These are phyloP conservation scores for Teleogryllus oceanicus DNA, from an alignment of 2,888 invertebrate species.

Conservation along the genomic window DNA sequence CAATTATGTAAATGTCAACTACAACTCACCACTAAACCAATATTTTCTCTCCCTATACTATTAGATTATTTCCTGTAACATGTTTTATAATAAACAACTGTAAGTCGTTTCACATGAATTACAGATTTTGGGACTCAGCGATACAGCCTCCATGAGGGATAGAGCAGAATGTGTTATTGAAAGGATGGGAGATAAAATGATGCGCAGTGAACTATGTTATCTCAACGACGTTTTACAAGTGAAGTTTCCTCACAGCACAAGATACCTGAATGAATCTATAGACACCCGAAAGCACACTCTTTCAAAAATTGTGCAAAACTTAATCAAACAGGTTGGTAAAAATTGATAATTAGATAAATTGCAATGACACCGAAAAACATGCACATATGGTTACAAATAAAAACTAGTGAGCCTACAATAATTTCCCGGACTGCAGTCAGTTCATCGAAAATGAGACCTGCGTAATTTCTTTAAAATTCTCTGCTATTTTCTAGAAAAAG, in stretches of 20 bases:
- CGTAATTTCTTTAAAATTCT: no score
- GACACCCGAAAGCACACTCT: not conserved
- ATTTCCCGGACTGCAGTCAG: no score
- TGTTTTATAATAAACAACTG: not conserved
- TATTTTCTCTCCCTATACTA: not conserved
- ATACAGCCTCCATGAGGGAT: constrained; percentile 40
- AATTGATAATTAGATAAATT: no score
- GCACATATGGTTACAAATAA: no score
- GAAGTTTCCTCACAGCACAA: constrained; percentile 48
- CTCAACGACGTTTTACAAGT: constrained; percentile 55
- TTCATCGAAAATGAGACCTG: no score
- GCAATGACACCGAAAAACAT: no score
- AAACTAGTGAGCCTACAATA: no score
- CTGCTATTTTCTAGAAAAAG: no score
- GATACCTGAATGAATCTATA: not conserved
- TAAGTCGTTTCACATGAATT: not conserved
- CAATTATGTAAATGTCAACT: no score
- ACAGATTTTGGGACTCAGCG: constrained; percentile 38
- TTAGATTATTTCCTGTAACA: not conserved
- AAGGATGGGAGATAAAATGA: constrained; percentile 44
- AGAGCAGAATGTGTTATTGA: constrained; percentile 48
- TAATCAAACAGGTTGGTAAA: not conserved
- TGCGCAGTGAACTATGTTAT: constrained; percentile 52
- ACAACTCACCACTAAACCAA: no score
- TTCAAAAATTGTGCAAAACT: not conserved